Base-by-base conservation (phyloP, 23 tunicate species). In the Clavelina lepadiformis region DNA sequence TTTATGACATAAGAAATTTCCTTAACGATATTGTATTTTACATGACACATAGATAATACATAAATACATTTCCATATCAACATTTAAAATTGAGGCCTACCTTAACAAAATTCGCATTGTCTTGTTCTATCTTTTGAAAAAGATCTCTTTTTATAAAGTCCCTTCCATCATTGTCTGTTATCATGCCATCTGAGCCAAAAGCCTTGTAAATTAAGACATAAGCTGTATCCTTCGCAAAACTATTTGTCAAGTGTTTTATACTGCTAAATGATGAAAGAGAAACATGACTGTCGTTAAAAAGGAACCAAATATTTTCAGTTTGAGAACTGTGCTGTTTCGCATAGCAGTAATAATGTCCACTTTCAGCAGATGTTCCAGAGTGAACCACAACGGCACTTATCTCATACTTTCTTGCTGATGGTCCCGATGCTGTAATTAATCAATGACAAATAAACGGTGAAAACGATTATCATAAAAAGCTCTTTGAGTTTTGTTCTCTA, bases 241-340 rank as follows among this genome's bases (percentile, higher is more conserved):
- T 59, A 33, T 44, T 61, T 0, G 84, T 56, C 23, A 68, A 32
- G 34, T 68, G 30, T 44, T 33, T 58, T 3, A 78, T 46, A 26
- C 69, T 68, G 38, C 23, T n/a, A 33, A 67, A 78, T 13, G 84
- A 25, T 8, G 84, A 31, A 4, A 68, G 45, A 7, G 84, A 67
- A 28, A 78, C 84, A 38, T 78, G 84, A 41, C 75, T 78, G 61
- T 78, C 84, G 61, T 78, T 78, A 51, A 78, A 78, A 18, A 78
- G 61, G 35, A 32, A 78, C 84, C 84, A 78, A 0, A 31, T 20
- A 31, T 76, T 31, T n/a, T n/a, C n/a, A 25, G 26, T 25, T 7
- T 31, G 46, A 19, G 18, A 50, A 4, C 34, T 57, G 3, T 23
- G 23, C 13, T 41, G 38, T 38, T 47, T 58, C 5, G 58, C 75